A percentile compares a stretch with the other conserved stretches of the same genome.
phyloP scores from a whole-genome alignment of 2,113 vertebrate species.

The Diphyllodes magnificus region DNA sequence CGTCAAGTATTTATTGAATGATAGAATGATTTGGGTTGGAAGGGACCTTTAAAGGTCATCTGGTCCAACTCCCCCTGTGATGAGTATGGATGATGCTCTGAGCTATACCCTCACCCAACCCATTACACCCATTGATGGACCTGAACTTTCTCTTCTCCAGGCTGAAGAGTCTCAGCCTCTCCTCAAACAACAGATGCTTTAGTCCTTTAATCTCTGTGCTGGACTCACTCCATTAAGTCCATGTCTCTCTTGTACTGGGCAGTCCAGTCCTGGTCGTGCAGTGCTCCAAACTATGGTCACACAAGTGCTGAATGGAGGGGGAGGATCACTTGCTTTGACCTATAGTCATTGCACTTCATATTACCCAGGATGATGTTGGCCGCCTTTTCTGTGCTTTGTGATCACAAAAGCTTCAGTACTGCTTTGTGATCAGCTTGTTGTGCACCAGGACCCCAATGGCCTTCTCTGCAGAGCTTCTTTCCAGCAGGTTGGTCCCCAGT shows the following conservation, averaged over 20 bases:
- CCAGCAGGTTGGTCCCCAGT: background rate
- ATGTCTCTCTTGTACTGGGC: background rate
- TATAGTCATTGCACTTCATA: background rate
- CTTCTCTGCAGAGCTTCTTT: background rate
- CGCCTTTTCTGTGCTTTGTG: background rate
- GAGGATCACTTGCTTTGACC: background rate
- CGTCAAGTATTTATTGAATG: background rate
- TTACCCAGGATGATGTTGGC: background rate
- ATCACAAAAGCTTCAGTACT: background rate
- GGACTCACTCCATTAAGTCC: background rate
- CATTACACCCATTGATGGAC: background rate
- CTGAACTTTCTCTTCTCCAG: background rate
- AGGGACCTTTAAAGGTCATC: background rate
- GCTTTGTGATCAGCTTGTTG: background rate
- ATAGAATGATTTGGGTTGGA: background rate
- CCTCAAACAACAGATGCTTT: background rate
- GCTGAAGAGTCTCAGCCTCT: background rate
- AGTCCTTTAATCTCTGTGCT: background rate
- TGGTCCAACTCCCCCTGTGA: background rate
- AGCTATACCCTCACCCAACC: background rate
- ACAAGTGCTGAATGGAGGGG: background rate
- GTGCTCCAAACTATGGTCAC: background rate
- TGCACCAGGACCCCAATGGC: background rate
- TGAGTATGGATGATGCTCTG: background rate
- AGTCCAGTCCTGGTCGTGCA: background rate